Evolutionary conservation across 2,888 invertebrate genomes (phyloP).

Genomic region (Aspidiotus rigidus): DNA sequence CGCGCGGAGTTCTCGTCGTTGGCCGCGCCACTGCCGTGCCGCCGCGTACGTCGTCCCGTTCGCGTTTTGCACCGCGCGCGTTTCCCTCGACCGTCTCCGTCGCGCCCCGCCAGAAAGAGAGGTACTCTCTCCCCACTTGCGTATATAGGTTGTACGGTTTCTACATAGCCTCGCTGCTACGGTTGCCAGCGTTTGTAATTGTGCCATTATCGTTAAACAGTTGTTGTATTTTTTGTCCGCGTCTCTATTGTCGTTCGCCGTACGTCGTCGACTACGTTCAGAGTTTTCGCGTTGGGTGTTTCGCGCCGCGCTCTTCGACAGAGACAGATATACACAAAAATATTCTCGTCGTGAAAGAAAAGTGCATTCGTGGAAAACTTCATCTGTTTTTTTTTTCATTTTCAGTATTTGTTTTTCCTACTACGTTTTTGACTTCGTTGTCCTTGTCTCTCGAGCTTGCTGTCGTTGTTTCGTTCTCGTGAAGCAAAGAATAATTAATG

Average conservation of each 20-base stretch:
- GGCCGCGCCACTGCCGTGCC: background rate
- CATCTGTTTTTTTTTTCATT: background rate
- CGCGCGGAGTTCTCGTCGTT: background rate
- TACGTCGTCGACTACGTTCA: slow-evolving; percentile 21
- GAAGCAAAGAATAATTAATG: background rate
- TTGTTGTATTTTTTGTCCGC: slow-evolving; percentile 25
- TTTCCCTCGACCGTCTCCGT: background rate
- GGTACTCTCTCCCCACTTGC: background rate
- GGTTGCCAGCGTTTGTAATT: slow-evolving; percentile 33
- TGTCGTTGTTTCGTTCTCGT: too few relatives aligned
- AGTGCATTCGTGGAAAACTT: slow-evolving; percentile 15
- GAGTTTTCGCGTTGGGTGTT: slow-evolving; percentile 17
- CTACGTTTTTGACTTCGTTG: background rate
- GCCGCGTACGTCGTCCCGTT: slow-evolving; percentile 8
- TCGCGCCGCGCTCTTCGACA: slow-evolving; percentile 13
- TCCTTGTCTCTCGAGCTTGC: background rate
- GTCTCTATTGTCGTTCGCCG: slow-evolving; percentile 14
- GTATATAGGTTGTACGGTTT: slow-evolving; percentile 28
- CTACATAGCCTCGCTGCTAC: slow-evolving; percentile 29
- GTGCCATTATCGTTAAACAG: slow-evolving; percentile 33
- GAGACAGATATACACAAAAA: background rate
- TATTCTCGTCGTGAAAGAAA: background rate
- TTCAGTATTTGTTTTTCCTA: background rate
- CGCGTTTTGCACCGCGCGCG: slow-evolving; percentile 13
- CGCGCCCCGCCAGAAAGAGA: background rate